Evolutionary conservation across 2,888 invertebrate species (phyloP), one percentile per base, ranked within the genome.

Genomic region (Tromatobia lineatoria): DNA sequence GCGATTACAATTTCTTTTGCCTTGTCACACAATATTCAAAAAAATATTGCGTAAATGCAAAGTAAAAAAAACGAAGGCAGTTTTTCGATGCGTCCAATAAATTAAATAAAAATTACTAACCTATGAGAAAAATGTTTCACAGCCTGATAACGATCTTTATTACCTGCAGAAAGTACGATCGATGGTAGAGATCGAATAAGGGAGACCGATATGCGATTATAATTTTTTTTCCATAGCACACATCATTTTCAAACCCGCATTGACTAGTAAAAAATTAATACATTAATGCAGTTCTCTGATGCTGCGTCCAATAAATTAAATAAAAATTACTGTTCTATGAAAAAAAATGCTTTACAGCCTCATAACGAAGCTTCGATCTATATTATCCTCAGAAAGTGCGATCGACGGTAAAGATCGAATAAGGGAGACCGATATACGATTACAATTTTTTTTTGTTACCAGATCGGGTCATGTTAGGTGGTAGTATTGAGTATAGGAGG

Each of bases 371-470:
- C 25, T 38, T 34, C 61, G 38, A 61, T 61, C 61, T 34, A 61
- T 61, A 38, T 61, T 61, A 15, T 18, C 34, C 8, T 61, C 34
- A n/a, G 29, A 61, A 10, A 29, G 61, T 29, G 18, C 18, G 61
- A 61, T 61, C 61, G n/a, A 38, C 38, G n/a, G 7, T 34, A 61
- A 3, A 61, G 61, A 38, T 61, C 61, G 18, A 13, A 23, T 57
- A 61, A 29, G n/a, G 66, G 23, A 66, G 25, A 47, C 13, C 67
- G 67, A 67, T 67, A 23, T 34, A 59, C 38, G 64, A 38, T 64
- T 64, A 38, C 11, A 10, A 45, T 66, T 23, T 45, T 66, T n/a
- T 45, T 42, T 11, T n/a, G 38, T 47, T 25, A 11, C 67, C 45
- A 23, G 67, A 47, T 47, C 47, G 8, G 45, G 45, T 29, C 61